A percentile compares a stretch with the other conserved stretches of the same genome.
phyloP scores from a whole-genome alignment of 2,888 invertebrate genomes.

The Melanchra persicariae region DNA sequence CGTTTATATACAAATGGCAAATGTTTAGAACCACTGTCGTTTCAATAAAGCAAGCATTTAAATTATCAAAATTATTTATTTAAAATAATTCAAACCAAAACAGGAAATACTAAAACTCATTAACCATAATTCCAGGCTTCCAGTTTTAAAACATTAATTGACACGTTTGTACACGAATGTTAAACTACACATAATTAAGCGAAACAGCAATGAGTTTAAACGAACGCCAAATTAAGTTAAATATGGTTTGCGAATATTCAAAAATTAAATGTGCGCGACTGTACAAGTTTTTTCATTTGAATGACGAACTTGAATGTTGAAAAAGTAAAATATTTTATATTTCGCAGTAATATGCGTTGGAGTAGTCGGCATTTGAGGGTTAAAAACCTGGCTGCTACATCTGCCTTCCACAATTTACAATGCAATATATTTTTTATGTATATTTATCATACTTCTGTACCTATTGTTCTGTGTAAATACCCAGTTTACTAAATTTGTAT shows the following conservation, averaged over 20 bases:
- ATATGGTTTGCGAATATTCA: conserved; percentile 38
- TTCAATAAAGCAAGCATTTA: not conserved
- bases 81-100: not conserved
- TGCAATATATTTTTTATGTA: no score
- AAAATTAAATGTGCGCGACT: conserved; percentile 48
- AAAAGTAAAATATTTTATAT: not conserved
- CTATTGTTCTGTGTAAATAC: no score
- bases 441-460: no score
- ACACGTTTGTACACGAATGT: conserved; percentile 38
- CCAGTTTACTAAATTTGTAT: no score
- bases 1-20: no score
- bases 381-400: not conserved
- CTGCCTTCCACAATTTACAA: not conserved
- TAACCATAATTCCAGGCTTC: conserved; percentile 14
- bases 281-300: conserved; percentile 36
- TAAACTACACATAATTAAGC: conserved; percentile 41
- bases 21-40: not conserved
- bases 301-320: conserved; percentile 8
- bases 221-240: conserved; percentile 45
- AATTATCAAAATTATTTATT: not conserved
- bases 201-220: conserved; percentile 44
- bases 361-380: not conserved
- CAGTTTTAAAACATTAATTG: conserved; percentile 48
- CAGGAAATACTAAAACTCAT: conserved; percentile 26
- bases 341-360: not conserved